Conservation (phyloP, 2,113 vertebrate genomes). For the Lampris megalopsis region DNA sequence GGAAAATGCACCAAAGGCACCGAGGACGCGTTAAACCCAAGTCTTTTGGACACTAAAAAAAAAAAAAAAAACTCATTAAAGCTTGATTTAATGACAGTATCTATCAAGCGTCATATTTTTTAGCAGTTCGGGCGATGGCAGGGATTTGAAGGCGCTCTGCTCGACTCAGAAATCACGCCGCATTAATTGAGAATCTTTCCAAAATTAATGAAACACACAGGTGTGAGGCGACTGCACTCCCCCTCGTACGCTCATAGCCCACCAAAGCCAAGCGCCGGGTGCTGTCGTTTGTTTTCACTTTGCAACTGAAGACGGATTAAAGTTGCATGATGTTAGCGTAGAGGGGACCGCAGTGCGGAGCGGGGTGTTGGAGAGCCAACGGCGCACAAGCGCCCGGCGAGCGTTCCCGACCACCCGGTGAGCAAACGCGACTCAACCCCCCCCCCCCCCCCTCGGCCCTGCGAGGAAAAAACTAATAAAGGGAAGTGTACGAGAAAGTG, state of each 20-base stretch:
- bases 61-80: neutral
- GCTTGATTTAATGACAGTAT: slow-evolving; percentile 43
- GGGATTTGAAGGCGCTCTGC: slow-evolving; percentile 58
- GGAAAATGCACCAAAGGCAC: slow-evolving; percentile 45
- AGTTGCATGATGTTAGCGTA: slow-evolving; percentile 70
- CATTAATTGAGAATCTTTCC: slow-evolving; percentile 62
- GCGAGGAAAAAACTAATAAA: slow-evolving; percentile 67
- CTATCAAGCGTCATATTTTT: slow-evolving; percentile 36
- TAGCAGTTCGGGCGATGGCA: slow-evolving; percentile 38
- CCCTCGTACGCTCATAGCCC: slow-evolving; percentile 62
- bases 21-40: slow-evolving; percentile 4
- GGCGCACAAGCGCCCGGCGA: slow-evolving; percentile 31
- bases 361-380: slow-evolving; percentile 55
- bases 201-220: slow-evolving; percentile 58
- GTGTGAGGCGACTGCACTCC: slow-evolving; percentile 1
- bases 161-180: slow-evolving; percentile 49
- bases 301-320: slow-evolving; percentile 65
- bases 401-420: no score
- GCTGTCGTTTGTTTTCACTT: slow-evolving; percentile 61
- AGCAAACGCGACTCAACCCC: no score
- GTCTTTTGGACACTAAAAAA: slow-evolving; percentile 31
- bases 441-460: no score
- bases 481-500: slow-evolving; percentile 64
- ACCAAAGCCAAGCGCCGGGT: slow-evolving; percentile 63
- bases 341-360: slow-evolving; percentile 56